Percentiles rank a stretch among this genome's conserved stretches.
These are phyloP conservation scores for Drosophila rubida DNA, from an alignment of 2,888 invertebrate genomes.

Conservation along the genomic window DNA sequence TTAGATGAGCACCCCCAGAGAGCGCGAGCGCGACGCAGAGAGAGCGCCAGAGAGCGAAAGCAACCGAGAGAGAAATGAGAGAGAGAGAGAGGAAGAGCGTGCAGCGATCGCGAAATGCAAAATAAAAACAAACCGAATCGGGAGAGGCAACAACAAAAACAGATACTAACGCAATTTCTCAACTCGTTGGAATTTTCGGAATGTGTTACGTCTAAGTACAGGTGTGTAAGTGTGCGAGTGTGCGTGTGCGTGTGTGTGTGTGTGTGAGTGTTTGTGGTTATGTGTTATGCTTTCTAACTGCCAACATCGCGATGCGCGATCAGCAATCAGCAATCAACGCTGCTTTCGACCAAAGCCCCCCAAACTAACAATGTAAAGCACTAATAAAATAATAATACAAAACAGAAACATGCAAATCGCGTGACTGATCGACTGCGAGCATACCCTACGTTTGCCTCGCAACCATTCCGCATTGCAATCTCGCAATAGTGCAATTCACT, in stretches of 20 bases:
- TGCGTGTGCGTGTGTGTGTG: slow-evolving; percentile 6
- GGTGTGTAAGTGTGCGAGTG: background rate
- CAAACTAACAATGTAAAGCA: slow-evolving; percentile 29
- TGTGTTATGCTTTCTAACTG: slow-evolving; percentile 75
- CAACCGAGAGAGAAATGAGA: background rate
- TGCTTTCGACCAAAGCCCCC: slow-evolving; percentile 29
- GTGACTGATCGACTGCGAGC: background rate
- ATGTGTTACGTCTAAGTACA: slow-evolving; percentile 23
- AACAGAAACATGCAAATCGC: slow-evolving; percentile 3
- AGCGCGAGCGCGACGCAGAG: slow-evolving; percentile 7
- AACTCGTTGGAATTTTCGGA: slow-evolving; percentile 48
- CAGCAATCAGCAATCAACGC: slow-evolving; percentile 36
- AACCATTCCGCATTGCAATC: slow-evolving; percentile 7
- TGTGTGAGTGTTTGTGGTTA: slow-evolving; percentile 15
- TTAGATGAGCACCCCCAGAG: slow-evolving; percentile 20
- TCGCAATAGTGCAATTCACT: background rate
- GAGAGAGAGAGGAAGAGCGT: background rate
- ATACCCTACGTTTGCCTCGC: slow-evolving; percentile 13
- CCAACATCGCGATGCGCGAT: slow-evolving; percentile 54
- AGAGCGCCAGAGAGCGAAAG: background rate
- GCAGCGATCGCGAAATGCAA: slow-evolving; percentile 45
- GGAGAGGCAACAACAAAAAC: background rate
- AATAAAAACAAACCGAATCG: slow-evolving; percentile 56
- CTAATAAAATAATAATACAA: slow-evolving; percentile 33
- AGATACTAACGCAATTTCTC: slow-evolving; percentile 6